Base-by-base conservation (phyloP, 2,888 invertebrate genomes). In the Caenorhabditis angaria region DNA sequence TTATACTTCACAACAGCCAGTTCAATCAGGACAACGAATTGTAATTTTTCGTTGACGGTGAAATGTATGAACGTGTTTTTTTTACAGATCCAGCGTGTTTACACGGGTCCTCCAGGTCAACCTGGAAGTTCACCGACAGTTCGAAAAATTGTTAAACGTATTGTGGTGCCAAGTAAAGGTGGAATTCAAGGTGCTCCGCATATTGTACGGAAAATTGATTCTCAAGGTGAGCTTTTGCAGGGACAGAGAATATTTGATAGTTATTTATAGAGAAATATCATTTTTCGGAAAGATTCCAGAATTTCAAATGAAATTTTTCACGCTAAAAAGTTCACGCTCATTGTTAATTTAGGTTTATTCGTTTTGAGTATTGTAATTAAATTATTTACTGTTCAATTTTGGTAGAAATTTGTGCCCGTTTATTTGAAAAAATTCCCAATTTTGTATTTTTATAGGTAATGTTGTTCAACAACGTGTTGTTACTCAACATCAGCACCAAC, bases 51-150 rank as follows among this genome's bases (percentile, higher is more conserved):
- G 10, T 6, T 14, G 2, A 18, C 3, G 3, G 10, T 18, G 18
- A 41, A 5, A 32, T 32, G 6, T 8, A 8, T 32, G 48, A 48
- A 48, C 18, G 8, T 4, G 4, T 48, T 48, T 48, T 48, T 28
- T 32, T 56, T 29, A 20, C 14, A 32, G 55, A 56, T 70, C 4
- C 63, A 62, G 27, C 29, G 70, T 5, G 59, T 70, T 10, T 70
- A 54, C 51, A 51, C 18, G 14, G 41, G n/a, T n/a, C n/a, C n/a
- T n/a, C n/a, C n/a, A n/a, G 29, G 56, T n/a, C 63, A 14, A 65
- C 70, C 10, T 5, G 41, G 41, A 41, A 61, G 61, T 51, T 62
- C 65, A 25, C 65, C 70, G 1, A 56, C 63, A 14, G 61, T 70
- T 41, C 48, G 70, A 1, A 70, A 70, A 65, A 58, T 70, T 1